These are phyloP conservation scores for Drosophila picticornis DNA, from an alignment of 2,888 invertebrate genomes.

Conservation along the genomic window DNA sequence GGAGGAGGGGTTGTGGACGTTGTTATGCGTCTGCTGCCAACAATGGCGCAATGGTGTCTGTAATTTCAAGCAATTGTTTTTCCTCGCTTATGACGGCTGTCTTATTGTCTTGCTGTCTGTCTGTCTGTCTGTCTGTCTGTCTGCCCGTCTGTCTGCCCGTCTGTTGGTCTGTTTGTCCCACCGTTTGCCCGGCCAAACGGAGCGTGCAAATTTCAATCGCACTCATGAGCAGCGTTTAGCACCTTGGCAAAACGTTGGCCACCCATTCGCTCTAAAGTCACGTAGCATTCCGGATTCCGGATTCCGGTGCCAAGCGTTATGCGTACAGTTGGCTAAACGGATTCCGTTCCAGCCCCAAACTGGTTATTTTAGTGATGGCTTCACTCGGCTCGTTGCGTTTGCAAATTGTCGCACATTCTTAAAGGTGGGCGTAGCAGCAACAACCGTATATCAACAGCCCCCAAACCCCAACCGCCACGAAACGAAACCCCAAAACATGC, in stretches of 20 bases:
- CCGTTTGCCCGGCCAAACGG: slow-evolving; percentile 36
- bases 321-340: slow-evolving; percentile 34
- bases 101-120: slow-evolving; percentile 24
- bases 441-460: slow-evolving; percentile 7
- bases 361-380: slow-evolving; percentile 45
- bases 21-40: slow-evolving; percentile 67
- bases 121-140: slow-evolving; percentile 17
- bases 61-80: slow-evolving; percentile 80
- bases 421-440: slow-evolving; percentile 55
- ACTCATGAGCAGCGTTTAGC: slow-evolving; percentile 61
- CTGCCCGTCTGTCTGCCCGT: slow-evolving; percentile 40
- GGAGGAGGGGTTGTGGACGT: slow-evolving; percentile 3
- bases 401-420: slow-evolving; percentile 81
- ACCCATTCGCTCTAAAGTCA: slow-evolving; percentile 82
- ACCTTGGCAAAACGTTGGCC: slow-evolving; percentile 57
- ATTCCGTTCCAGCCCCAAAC: slow-evolving; percentile 35
- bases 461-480: slow-evolving; percentile 3
- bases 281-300: slow-evolving; percentile 67
- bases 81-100: slow-evolving; percentile 59
- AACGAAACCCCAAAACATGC: slow-evolving; percentile 3
- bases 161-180: slow-evolving; percentile 35
- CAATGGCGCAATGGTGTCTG: slow-evolving; percentile 79
- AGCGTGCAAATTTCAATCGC: slow-evolving; percentile 64
- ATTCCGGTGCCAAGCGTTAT: slow-evolving; percentile 63
- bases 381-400: slow-evolving; percentile 67